Percentiles rank a stretch among this genome's conserved stretches.
Conservation (phyloP, 2,797 vertebrate genomes). For the Sebastiscus albofasciatus region DNA sequence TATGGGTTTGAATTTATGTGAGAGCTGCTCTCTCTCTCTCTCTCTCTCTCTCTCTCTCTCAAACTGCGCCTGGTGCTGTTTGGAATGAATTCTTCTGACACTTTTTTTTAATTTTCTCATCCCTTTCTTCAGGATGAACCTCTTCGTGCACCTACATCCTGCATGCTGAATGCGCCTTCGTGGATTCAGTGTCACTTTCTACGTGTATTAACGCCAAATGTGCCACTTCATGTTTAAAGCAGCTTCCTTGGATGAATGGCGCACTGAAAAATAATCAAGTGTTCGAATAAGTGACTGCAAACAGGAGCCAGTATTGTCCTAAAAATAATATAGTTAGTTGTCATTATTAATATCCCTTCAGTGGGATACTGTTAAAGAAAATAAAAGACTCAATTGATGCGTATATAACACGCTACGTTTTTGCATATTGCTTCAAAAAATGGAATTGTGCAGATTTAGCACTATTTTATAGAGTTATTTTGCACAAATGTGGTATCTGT, state of each 20-base stretch:
- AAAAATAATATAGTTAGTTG: no score
- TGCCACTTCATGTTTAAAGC: neutral
- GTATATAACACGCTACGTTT: neutral
- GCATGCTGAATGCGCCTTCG: neutral
- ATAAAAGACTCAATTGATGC: neutral
- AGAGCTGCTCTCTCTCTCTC: neutral
- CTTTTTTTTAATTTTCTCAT: neutral
- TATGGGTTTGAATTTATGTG: constrained; percentile 9
- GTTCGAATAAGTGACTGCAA: no score
- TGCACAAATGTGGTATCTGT: neutral
- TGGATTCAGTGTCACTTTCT: neutral
- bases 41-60: neutral
- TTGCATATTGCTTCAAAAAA: neutral
- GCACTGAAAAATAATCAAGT: neutral
- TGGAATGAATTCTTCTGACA: neutral
- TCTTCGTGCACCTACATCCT: neutral
- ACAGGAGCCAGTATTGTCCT: neutral
- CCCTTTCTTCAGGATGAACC: neutral
- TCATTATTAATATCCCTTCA: neutral
- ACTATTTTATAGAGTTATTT: neutral
- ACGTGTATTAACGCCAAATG: neutral
- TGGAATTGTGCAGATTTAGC: neutral
- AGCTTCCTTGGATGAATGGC: neutral
- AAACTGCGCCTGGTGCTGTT: neutral
- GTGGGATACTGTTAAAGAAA: neutral